phyloP scores from a whole-genome alignment of 2,113 vertebrate genomes.

The Leiothrix lutea region DNA sequence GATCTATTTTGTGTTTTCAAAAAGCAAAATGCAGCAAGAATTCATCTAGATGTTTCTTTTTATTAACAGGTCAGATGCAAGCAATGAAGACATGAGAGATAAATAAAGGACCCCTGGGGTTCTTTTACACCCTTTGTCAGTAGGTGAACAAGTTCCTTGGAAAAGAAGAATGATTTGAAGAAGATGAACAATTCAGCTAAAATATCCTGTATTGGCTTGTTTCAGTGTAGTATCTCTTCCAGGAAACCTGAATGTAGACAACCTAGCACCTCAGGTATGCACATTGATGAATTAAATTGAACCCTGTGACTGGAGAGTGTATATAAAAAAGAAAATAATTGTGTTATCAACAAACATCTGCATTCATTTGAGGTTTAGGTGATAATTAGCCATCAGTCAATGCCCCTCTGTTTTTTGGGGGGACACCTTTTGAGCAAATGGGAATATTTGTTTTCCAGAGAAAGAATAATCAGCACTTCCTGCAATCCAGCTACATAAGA shows the following conservation, averaged over 20 bases:
- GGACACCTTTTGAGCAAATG: neutral
- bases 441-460: constrained; percentile 13
- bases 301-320: neutral
- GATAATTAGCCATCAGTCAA: neutral
- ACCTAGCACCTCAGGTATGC: constrained; percentile 32
- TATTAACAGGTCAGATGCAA: constrained; percentile 81
- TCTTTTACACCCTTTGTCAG: neutral
- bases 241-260: constrained; percentile 56
- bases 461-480: neutral
- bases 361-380: constrained; percentile 16
- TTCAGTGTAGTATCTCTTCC: constrained; percentile 47
- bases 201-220: constrained; percentile 23
- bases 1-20: neutral
- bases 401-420: neutral
- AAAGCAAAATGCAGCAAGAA: neutral
- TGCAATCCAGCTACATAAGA: neutral
- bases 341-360: constrained; percentile 12
- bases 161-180: constrained; percentile 25
- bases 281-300: constrained; percentile 15
- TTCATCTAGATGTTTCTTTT: constrained; percentile 18
- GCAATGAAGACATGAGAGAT: constrained; percentile 78
- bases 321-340: neutral
- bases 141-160: neutral
- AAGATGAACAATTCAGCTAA: neutral
- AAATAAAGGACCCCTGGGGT: neutral